These are phyloP conservation scores for Bombus impatiens DNA, from an alignment of 1,140 invertebrate genomes.

Conservation along the genomic window DNA sequence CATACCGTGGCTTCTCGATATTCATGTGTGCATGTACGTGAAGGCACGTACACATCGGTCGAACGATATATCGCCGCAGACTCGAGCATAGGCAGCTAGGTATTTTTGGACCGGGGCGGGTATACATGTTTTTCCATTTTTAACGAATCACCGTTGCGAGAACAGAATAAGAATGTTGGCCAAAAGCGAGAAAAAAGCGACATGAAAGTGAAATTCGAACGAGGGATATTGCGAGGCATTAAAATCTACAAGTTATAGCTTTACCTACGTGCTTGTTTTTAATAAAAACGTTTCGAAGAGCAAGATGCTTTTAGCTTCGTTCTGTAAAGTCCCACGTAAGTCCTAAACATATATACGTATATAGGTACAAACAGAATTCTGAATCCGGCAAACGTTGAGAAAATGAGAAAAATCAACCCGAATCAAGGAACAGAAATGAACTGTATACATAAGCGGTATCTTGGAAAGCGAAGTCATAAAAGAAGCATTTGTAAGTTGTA, in stretches of 20 bases:
- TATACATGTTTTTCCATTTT: conserved; percentile 37
- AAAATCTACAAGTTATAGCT: not conserved
- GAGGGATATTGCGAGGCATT: not conserved
- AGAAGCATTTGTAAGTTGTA: not conserved
- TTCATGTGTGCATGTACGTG: conserved; percentile 30
- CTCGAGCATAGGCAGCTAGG: conserved; percentile 12
- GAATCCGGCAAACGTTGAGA: not conserved
- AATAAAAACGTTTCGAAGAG: not conserved
- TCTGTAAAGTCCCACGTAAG: too few relatives aligned
- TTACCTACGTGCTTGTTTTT: not conserved
- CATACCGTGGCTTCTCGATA: conserved; percentile 40
- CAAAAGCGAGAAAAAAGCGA: not conserved
- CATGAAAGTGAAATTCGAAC: conserved; percentile 36
- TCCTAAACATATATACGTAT: not conserved
- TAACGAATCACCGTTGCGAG: conserved; percentile 28
- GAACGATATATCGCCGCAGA: conserved; percentile 52
- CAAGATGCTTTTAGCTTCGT: not conserved
- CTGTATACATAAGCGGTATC: not conserved
- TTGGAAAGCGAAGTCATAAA: not conserved
- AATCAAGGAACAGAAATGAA: not conserved
- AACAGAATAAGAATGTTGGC: conserved; percentile 32
- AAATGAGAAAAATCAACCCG: conserved; percentile 12
- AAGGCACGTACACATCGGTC: conserved; percentile 22
- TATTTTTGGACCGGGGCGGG: conserved; percentile 34
- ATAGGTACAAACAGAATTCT: not conserved